phyloP scores from a whole-genome alignment of 2,888 invertebrate species.

The Galerucella nymphaeae region DNA sequence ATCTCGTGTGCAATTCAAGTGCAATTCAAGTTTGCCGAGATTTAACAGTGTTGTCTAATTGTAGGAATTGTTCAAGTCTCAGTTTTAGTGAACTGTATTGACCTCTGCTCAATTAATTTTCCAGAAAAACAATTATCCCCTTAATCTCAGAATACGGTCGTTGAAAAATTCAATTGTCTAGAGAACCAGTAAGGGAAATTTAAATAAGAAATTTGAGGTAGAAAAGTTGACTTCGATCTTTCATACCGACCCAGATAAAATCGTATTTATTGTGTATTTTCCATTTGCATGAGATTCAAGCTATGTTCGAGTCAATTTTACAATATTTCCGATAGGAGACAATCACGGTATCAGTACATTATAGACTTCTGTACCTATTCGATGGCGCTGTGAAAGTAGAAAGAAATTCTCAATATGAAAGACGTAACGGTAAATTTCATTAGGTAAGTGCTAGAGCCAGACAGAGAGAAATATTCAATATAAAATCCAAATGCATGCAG shows the following conservation, averaged over 20 bases:
- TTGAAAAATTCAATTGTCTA: background rate
- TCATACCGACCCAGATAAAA: too few relatives aligned
- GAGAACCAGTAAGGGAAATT: background rate
- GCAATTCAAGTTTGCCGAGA: conserved; percentile 38
- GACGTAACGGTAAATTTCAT: conserved; percentile 4
- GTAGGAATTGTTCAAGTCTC: conserved; percentile 35
- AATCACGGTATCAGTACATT: too few relatives aligned
- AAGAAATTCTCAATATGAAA: background rate
- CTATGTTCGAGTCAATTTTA: too few relatives aligned
- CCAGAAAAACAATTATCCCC: background rate
- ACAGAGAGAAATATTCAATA: background rate
- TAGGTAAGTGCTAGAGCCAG: background rate
- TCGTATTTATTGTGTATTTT: too few relatives aligned
- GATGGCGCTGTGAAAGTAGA: background rate
- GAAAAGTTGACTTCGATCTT: too few relatives aligned
- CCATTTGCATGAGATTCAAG: too few relatives aligned
- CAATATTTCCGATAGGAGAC: too few relatives aligned
- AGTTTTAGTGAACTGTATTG: conserved; percentile 18
- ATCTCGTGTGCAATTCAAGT: conserved; percentile 37
- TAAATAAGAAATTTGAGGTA: background rate
- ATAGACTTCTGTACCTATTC: background rate
- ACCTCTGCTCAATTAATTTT: conserved; percentile 15
- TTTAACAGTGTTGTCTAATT: conserved; percentile 38
- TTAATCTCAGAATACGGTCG: background rate
- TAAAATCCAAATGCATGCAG: background rate